Base-by-base conservation (phyloP, 2,888 invertebrate genomes). In the Smittia aterrima region DNA sequence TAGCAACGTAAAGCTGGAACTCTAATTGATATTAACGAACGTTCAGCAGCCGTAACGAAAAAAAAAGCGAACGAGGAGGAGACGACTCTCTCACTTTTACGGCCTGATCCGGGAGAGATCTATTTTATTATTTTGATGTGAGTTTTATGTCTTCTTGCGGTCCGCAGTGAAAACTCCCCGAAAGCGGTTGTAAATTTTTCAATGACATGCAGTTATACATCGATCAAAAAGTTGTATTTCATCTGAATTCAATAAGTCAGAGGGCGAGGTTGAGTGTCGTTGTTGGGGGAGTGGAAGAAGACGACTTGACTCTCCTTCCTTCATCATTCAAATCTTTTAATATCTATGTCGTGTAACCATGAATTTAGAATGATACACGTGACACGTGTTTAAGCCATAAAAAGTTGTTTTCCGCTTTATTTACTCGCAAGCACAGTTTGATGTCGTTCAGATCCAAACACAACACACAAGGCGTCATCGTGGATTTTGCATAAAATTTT, bases 161-260 rank as follows among this genome's bases (percentile, higher is more conserved):
- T 58, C 58, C 58, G 6, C 58, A 22, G 22, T 22, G 58, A 13
- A 4, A 58, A 6, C 20, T 22, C 20, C n/a, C 47, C 16, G 47
- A n/a, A 16, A 22, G 22, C 4, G 70, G 70, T 70, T 70, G 47
- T 70, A 70, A 70, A 70, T 53, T 70, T 41, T 25, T 22, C 70
- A 70, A 70, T 70, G 70, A 70, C 70, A 54, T 70, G 70, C 70
- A 70, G 53, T 70, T 70, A 70, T 47, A 70, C 20, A 47, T 70
- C 70, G 53, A 70, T 70, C 70, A 70, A 53, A 22, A 40, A 68
- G 58, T 24, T 41, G 53, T 70, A 16, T 71, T 71, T 27, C 27
- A 20, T 66, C 25, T 20, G 24, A 66, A 66, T 66, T 66, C 66
- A 66, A 66, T 66, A 71, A 53, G 71, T 38, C 54, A 71, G 47